Percentiles rank a stretch among this genome's conserved stretches.
Conservation (phyloP, 2,113 vertebrate genomes). For the Hyperopisus bebe region DNA sequence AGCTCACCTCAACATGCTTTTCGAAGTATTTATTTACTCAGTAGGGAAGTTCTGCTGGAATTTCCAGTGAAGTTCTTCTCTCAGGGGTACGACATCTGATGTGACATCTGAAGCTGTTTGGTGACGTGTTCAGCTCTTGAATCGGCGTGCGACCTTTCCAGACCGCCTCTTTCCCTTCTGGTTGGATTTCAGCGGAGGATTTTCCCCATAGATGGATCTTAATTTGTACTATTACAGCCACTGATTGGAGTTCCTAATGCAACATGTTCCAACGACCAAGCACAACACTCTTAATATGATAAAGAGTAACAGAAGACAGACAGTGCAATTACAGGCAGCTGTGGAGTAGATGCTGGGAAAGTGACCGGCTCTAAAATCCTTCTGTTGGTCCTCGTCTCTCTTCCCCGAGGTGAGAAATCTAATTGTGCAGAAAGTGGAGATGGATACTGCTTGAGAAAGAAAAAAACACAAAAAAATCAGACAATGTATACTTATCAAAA, state of each 20-base stretch:
- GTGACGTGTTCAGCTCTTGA: neutral
- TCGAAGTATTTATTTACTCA: neutral
- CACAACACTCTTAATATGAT: neutral
- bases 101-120: neutral
- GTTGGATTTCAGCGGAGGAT: neutral
- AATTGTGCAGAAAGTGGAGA: neutral
- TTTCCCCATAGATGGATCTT: neutral
- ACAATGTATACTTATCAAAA: neutral
- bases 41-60: neutral
- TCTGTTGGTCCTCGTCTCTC: conserved; percentile 19
- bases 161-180: neutral
- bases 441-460: neutral
- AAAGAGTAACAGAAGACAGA: neutral
- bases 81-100: neutral
- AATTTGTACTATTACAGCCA: neutral
- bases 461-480: neutral
- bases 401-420: neutral
- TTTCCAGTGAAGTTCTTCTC: neutral
- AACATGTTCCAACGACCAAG: neutral
- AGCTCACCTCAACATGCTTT: neutral
- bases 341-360: conserved; percentile 9
- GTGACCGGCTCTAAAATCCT: conserved; percentile 20
- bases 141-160: neutral
- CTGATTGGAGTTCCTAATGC: neutral
- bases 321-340: neutral